phyloP scores from a whole-genome alignment of 2,888 invertebrate species.

The Cantharis rustica region DNA sequence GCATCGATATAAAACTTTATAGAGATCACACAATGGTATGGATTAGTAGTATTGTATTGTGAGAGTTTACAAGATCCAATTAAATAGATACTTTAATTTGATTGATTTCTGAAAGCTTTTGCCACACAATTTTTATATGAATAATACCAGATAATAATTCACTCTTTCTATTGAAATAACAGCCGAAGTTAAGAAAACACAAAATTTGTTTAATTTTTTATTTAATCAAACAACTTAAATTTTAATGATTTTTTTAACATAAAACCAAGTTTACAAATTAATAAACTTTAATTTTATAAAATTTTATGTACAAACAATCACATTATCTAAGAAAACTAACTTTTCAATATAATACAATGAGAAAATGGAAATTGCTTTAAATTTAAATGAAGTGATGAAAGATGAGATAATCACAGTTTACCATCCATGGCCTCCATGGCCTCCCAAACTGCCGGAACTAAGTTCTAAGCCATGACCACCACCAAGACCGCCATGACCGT shows the following conservation, averaged over 20 bases:
- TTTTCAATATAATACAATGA: conserved; percentile 19
- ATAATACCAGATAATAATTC: too few relatives aligned
- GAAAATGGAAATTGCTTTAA: conserved; percentile 16
- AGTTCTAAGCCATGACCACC: conserved; percentile 12
- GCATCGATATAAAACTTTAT: too few relatives aligned
- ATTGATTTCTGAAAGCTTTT: too few relatives aligned
- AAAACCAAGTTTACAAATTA: background rate
- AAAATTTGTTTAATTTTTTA: background rate
- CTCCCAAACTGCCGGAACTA: conserved; percentile 9
- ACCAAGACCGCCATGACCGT: conserved; percentile 30
- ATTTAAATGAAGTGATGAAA: conserved; percentile 12
- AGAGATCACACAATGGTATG: too few relatives aligned
- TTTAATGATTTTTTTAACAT: background rate
- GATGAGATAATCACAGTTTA: conserved; percentile 22
- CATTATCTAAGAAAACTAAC: conserved; percentile 13
- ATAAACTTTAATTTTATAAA: conserved; percentile 17
- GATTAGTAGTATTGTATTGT: too few relatives aligned
- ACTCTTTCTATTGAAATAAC: too few relatives aligned
- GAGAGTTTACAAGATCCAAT: too few relatives aligned
- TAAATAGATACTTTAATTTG: too few relatives aligned
- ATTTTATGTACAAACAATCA: conserved; percentile 20
- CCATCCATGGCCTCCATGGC: conserved; percentile 17
- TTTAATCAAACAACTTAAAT: background rate
- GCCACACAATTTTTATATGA: too few relatives aligned
- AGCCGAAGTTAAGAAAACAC: background rate